phyloP scores from a whole-genome alignment of 2,888 invertebrate species.

The Willowsia nigromaculata region DNA sequence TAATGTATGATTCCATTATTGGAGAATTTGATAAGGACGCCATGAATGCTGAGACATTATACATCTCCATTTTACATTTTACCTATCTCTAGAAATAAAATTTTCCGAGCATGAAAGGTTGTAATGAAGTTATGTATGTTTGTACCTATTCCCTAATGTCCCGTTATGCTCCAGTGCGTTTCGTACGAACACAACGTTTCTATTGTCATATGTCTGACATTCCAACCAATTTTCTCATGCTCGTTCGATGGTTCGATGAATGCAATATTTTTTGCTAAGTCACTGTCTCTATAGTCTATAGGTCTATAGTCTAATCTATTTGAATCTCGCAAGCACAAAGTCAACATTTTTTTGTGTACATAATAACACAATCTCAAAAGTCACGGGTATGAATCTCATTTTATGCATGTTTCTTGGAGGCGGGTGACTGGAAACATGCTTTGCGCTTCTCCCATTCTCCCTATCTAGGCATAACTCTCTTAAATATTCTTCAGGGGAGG shows the following conservation, averaged over 20 bases:
- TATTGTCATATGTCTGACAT: slow-evolving; percentile 14
- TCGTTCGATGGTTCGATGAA: background rate
- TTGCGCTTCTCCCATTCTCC: background rate
- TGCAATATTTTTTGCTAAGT: slow-evolving; percentile 53
- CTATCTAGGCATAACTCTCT: slow-evolving; percentile 11
- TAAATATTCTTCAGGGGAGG: background rate
- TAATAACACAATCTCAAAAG: background rate
- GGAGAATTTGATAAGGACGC: background rate
- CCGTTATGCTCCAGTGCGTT: slow-evolving; percentile 43
- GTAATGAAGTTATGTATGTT: background rate
- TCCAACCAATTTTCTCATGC: slow-evolving; percentile 46
- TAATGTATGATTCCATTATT: slow-evolving; percentile 2
- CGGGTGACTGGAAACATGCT: background rate
- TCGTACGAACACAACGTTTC: background rate
- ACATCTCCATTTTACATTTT: background rate
- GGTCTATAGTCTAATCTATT: no score
- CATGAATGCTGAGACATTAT: background rate
- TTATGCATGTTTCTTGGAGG: background rate
- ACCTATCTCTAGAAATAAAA: background rate
- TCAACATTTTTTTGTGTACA: background rate
- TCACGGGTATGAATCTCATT: background rate
- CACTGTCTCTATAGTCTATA: slow-evolving; percentile 21
- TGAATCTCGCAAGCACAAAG: slow-evolving; percentile 6
- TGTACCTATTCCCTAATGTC: slow-evolving; percentile 38
- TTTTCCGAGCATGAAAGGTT: background rate